A percentile compares a stretch with the other conserved stretches of the same genome.
Conservation (phyloP, 2,888 invertebrate species). For the Machimus atricapillus region DNA sequence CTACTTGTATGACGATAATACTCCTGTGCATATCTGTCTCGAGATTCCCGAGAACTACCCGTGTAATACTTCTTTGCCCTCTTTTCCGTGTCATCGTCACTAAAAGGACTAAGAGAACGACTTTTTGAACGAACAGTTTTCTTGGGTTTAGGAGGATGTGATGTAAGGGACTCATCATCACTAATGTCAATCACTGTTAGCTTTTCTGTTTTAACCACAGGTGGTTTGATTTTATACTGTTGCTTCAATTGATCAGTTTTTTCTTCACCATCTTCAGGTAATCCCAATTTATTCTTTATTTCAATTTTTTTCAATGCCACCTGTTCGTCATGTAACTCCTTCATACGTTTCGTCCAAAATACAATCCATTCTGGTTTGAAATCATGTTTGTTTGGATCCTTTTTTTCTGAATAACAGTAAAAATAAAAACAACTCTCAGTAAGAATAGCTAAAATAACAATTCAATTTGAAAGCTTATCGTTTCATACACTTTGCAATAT, state of each 20-base stretch:
- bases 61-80: constrained; percentile 42
- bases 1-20: neutral
- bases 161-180: constrained; percentile 53
- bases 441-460: neutral
- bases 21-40: constrained; percentile 16
- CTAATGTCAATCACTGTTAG: constrained; percentile 57
- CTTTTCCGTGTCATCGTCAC: constrained; percentile 46
- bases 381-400: constrained; percentile 79
- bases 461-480: neutral
- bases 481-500: neutral
- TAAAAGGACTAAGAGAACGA: constrained; percentile 48
- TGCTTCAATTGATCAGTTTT: constrained; percentile 58
- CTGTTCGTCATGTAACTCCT: constrained; percentile 76
- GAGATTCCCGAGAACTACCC: constrained; percentile 28
- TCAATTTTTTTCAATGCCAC: constrained; percentile 72
- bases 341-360: constrained; percentile 84
- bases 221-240: constrained; percentile 57
- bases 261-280: constrained; percentile 63
- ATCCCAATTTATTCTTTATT: constrained; percentile 69
- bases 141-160: neutral
- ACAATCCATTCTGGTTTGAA: constrained; percentile 90
- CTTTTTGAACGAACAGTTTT: constrained; percentile 39
- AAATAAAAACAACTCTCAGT: constrained; percentile 21
- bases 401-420: constrained; percentile 52
- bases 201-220: neutral